These are phyloP conservation scores for Ormyrus pomaceus DNA, from an alignment of 2,888 invertebrate genomes.

Conservation along the genomic window DNA sequence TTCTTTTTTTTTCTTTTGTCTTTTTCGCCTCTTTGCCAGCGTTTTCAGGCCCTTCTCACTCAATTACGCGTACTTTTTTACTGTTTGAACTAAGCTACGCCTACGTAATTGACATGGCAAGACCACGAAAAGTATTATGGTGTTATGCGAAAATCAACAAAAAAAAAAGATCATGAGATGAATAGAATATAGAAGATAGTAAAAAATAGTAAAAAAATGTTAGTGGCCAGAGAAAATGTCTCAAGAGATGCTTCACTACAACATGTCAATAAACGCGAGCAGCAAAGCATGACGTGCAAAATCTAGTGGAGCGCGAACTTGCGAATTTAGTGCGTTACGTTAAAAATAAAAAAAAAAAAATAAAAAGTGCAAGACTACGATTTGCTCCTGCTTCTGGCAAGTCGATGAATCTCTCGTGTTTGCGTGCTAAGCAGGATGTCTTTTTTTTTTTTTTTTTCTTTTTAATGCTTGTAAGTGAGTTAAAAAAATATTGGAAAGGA, in stretches of 20 bases:
- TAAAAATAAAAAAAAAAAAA: neutral
- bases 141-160: neutral
- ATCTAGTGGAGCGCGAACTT: neutral
- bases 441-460: constrained; percentile 4
- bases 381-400: constrained; percentile 58
- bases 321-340: neutral
- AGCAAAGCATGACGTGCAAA: constrained; percentile 71
- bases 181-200: neutral
- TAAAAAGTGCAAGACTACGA: constrained; percentile 5
- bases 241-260: constrained; percentile 64
- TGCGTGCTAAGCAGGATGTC: constrained; percentile 38
- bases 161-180: constrained; percentile 3
- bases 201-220: constrained; percentile 53
- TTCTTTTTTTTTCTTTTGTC: too few relatives aligned
- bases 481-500: neutral
- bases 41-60: too few relatives aligned
- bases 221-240: constrained; percentile 61
- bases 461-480: neutral
- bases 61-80: too few relatives aligned
- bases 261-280: constrained; percentile 63
- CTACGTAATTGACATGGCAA: too few relatives aligned
- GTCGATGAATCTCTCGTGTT: constrained; percentile 65
- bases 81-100: too few relatives aligned
- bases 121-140: too few relatives aligned
- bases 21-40: too few relatives aligned